phyloP scores from a whole-genome alignment of 2,113 vertebrate species.

The Opisthocomus hoazin region DNA sequence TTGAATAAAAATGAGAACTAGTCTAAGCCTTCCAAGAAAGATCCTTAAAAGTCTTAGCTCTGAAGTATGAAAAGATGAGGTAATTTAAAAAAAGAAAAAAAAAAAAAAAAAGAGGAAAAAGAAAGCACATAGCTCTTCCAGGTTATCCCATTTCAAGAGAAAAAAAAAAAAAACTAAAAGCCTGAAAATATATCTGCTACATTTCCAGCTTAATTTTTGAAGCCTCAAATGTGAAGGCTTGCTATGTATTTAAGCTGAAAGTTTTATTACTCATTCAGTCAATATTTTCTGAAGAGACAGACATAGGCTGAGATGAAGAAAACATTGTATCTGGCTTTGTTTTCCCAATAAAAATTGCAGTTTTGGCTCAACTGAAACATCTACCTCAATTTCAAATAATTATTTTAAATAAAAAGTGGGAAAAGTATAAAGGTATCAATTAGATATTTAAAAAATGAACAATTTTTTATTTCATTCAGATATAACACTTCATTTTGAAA shows the following conservation, averaged over 20 bases:
- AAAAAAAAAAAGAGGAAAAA: rapidly evolving
- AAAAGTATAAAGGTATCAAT: background rate
- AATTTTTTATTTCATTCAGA: background rate
- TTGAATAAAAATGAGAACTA: background rate
- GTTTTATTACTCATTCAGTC: background rate
- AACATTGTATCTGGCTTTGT: background rate
- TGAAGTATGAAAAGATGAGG: background rate
- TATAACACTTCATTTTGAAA: background rate
- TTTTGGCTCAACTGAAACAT: background rate
- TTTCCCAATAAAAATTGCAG: background rate
- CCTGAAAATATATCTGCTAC: background rate
- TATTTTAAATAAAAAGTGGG: background rate
- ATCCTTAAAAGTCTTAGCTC: background rate
- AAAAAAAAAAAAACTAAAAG: background rate
- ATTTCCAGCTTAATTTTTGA: background rate
- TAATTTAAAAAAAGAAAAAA: background rate
- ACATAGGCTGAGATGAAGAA: background rate
- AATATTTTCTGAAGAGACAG: background rate
- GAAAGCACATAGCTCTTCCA: background rate
- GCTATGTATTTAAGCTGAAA: background rate
- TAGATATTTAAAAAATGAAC: background rate
- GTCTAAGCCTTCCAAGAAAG: background rate
- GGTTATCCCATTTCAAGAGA: background rate
- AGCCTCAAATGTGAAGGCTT: background rate
- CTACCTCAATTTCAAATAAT: background rate